Percentiles rank a stretch among this genome's conserved stretches.
phyloP scores from a whole-genome alignment of 2,113 vertebrate species.

The Theropithecus gelada region DNA sequence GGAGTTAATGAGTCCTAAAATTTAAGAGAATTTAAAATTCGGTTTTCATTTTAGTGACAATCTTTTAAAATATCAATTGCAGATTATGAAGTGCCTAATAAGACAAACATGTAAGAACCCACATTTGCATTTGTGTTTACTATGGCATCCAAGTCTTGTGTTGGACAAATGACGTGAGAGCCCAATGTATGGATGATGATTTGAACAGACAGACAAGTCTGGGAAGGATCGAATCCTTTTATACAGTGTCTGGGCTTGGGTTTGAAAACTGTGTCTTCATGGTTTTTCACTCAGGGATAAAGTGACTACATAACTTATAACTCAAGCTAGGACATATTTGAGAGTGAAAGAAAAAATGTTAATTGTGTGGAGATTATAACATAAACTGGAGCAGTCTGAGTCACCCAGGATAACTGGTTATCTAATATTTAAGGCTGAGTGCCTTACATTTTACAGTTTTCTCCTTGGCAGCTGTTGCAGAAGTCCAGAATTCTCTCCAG shows the following conservation, averaged over 20 bases:
- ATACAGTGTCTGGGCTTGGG: neutral
- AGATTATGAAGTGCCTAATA: neutral
- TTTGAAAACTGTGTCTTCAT: neutral
- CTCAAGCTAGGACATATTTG: neutral
- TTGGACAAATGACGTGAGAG: neutral
- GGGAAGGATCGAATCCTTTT: neutral
- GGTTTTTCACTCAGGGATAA: neutral
- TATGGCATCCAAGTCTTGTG: neutral
- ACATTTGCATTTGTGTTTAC: neutral
- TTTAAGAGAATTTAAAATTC: conserved; percentile 40
- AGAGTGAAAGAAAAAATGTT: neutral
- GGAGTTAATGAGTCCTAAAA: neutral
- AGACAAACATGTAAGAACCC: neutral
- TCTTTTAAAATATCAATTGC: conserved; percentile 21
- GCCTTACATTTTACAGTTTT: neutral
- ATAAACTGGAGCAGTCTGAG: neutral
- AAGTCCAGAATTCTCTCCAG: neutral
- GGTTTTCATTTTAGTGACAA: conserved; percentile 49
- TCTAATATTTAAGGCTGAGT: neutral
- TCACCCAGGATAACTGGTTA: neutral
- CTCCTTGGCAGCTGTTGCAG: neutral
- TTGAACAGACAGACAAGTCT: neutral
- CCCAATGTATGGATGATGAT: neutral
- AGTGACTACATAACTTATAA: neutral
- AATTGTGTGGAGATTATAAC: neutral